Conservation (phyloP, 2,888 invertebrate genomes). For the Operophtera brumata region DNA sequence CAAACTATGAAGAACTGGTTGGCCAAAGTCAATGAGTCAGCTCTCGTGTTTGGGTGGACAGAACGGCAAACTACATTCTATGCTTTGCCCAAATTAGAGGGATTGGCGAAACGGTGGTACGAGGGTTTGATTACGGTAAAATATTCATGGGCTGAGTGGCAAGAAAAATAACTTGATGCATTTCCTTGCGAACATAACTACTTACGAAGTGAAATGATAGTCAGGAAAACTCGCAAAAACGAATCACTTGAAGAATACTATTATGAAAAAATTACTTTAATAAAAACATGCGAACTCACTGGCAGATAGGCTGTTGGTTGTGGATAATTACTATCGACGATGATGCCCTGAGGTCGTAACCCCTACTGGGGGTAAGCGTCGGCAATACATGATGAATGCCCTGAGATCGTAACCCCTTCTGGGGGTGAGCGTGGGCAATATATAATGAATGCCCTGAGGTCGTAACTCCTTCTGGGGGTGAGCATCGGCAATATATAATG, state of each 20-base stretch:
- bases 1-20: constrained; percentile 30
- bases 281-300: constrained; percentile 23
- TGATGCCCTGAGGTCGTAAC: no score
- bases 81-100: constrained; percentile 23
- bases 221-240: constrained; percentile 17
- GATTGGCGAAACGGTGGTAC: constrained; percentile 28
- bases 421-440: no score
- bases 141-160: constrained; percentile 20
- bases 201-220: constrained; percentile 27
- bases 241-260: no score
- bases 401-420: no score
- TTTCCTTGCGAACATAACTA: background rate
- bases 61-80: constrained; percentile 28
- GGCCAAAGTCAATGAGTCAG: constrained; percentile 3
- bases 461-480: no score
- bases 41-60: constrained; percentile 25
- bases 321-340: no score
- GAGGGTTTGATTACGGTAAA: constrained; percentile 25
- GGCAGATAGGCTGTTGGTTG: constrained; percentile 27
- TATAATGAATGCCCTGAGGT: no score
- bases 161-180: background rate
- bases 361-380: no score
- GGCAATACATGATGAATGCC: no score
- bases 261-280: constrained; percentile 19
- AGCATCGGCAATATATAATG: no score